Evolutionary conservation across 2,797 vertebrate genomes (phyloP).

Genomic region (Miopithecus talapoin): DNA sequence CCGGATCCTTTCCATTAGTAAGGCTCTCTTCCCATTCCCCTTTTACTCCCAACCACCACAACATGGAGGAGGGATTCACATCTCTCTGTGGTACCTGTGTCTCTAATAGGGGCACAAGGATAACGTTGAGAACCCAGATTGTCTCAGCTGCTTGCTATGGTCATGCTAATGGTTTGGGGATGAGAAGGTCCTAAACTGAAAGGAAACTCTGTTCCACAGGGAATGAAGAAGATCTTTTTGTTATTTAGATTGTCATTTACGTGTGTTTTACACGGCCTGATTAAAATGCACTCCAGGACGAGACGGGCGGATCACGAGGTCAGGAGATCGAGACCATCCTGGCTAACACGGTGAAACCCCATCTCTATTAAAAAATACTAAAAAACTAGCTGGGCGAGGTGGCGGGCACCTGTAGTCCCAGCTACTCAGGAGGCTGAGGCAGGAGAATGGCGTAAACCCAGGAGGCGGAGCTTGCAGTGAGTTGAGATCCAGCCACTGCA

Average conservation of each 20-base stretch:
- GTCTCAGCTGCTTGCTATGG: not conserved
- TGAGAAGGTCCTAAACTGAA: not conserved
- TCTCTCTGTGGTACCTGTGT: not conserved
- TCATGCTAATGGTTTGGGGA: not conserved
- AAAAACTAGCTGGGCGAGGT: too few species aligned
- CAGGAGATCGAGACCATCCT: too few species aligned
- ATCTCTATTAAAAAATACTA: too few species aligned
- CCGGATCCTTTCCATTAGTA: not conserved
- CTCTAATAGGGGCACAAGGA: not conserved
- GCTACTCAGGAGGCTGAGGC: too few species aligned
- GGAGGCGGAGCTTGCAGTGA: too few species aligned
- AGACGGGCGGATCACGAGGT: too few species aligned
- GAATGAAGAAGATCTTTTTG: not conserved
- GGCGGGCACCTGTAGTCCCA: too few species aligned
- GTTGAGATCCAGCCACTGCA: too few species aligned
- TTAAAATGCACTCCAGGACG: not conserved
- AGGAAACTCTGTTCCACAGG: not conserved
- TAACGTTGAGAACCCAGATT: not conserved
- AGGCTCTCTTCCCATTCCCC: not conserved
- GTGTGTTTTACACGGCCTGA: not conserved
- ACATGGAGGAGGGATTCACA: accelerated
- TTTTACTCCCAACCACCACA: not conserved
- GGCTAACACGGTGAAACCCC: too few species aligned
- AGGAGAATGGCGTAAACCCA: too few species aligned
- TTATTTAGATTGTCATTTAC: not conserved